Evolutionary conservation across 2,888 invertebrate species (phyloP).

Genomic region (Drosophila stalkeri): DNA sequence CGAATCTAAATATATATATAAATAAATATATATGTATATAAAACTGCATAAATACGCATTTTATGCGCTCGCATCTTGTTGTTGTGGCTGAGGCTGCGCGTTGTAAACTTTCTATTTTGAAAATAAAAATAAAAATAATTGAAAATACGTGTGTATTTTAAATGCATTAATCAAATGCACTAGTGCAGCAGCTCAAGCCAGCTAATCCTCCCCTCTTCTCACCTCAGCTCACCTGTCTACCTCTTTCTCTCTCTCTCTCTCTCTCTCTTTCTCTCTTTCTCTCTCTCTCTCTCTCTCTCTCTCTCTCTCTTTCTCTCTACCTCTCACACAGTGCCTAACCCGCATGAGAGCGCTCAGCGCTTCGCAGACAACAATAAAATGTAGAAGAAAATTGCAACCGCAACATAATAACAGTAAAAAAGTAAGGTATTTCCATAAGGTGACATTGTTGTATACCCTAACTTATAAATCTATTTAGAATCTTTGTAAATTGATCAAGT

Average conservation of each 20-base stretch:
- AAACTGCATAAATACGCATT: conserved; percentile 37
- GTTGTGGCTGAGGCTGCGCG: conserved; percentile 8
- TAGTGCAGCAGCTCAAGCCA: conserved; percentile 19
- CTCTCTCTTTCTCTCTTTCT: too few relatives aligned
- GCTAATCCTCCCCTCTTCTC: not conserved
- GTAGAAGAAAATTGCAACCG: conserved; percentile 18
- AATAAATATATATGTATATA: conserved; percentile 22
- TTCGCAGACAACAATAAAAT: conserved; percentile 10
- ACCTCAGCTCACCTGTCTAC: not conserved
- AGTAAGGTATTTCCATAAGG: not conserved
- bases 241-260: not conserved
- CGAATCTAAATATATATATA: conserved; percentile 44
- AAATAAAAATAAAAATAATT: conserved; percentile 35
- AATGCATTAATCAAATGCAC: conserved; percentile 54
- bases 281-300: not conserved
- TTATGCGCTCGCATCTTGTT: conserved; percentile 23
- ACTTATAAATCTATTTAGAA: not conserved
- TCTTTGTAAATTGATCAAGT: not conserved
- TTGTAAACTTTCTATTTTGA: conserved; percentile 45
- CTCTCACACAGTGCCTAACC: not conserved
- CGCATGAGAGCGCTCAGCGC: conserved; percentile 13
- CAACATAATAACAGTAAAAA: conserved; percentile 17
- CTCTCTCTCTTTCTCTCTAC: not conserved
- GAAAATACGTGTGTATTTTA: conserved; percentile 42
- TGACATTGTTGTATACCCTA: not conserved